Percentiles rank a stretch among this genome's conserved stretches.
Evolutionary conservation across 2,797 vertebrate genomes (phyloP).

Genomic region (Ctenochaetus hawaiiensis): DNA sequence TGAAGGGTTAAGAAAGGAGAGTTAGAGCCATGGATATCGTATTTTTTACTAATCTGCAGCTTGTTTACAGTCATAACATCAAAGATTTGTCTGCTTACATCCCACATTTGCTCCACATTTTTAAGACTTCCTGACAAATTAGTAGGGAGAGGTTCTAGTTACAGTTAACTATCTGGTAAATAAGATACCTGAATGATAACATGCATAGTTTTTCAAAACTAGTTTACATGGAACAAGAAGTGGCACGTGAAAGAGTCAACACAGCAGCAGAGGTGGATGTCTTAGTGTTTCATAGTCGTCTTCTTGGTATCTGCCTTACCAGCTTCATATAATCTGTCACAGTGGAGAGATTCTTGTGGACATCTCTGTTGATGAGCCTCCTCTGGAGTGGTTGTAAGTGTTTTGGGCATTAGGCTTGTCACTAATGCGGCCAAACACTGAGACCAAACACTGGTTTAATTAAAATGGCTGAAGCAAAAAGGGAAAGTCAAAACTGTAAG

Average conservation of each 20-base stretch:
- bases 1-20: slow-evolving; percentile 6
- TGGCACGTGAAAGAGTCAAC: slow-evolving; percentile 13
- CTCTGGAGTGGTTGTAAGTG: slow-evolving; percentile 65
- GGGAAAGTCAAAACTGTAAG: slow-evolving; percentile 40
- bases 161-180: slow-evolving; percentile 9
- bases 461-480: slow-evolving; percentile 70
- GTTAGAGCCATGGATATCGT: not conserved
- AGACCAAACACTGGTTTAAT: slow-evolving; percentile 72
- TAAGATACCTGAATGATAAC: not conserved
- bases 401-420: slow-evolving; percentile 62
- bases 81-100: slow-evolving; percentile 10
- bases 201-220: slow-evolving; percentile 26
- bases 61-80: slow-evolving; percentile 13
- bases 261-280: slow-evolving; percentile 2
- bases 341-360: slow-evolving; percentile 29
- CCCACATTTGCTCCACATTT: slow-evolving; percentile 14
- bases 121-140: not conserved
- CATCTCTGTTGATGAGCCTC: slow-evolving; percentile 54
- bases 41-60: not conserved
- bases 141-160: not conserved
- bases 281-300: not conserved
- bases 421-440: slow-evolving; percentile 57
- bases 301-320: not conserved
- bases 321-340: slow-evolving; percentile 16
- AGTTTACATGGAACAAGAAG: slow-evolving; percentile 21